Base-by-base conservation (phyloP, 2,113 vertebrate genomes). In the Phoenicopterus ruber region DNA sequence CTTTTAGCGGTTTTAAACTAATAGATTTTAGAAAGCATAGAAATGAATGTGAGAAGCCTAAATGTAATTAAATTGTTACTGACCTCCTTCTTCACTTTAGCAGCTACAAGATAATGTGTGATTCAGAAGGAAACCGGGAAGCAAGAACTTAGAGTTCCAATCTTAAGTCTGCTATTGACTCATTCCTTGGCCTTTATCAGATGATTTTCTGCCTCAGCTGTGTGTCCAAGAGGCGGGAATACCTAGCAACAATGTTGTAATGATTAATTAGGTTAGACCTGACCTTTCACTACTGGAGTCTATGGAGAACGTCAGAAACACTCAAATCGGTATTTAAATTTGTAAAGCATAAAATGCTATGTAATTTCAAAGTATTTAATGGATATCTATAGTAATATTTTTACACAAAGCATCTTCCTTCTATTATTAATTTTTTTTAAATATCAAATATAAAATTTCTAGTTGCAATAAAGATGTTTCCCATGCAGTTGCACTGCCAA, bases 181-280 rank as follows among this genome's bases (percentile, higher is more conserved):
- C 93, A 95, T 91, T 79, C 78, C 36, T 34, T 95, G 89, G 84
- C 89, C 86, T 93, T 90, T 92, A 83, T 77, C 70, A 90, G 62
- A 82, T 42, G 20, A 46, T 94, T 91, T 81, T 62, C 52, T 83
- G 90, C 73, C 44, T 72, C n/a, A 42, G 93, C 49, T 79, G 69
- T 57, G 11, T 87, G 81, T 87, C 57, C 73, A 94, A 38, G 62
- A 76, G 57, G 47, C 2, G 3, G 61, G 86, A 91, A 62, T 72
- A 85, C 57, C 49, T 82, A 71, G 73, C 82, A 92, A 85, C 77
- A 59, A 25, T 7, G 31, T 29, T 76, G 52, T 69, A 83, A 46
- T 32, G 40, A 73, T 79, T 88, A 80, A 90, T 88, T 61, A 61
- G n/a, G 31, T 44, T 42, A 80, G 36, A 76, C 58, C 54, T 80